Conservation (phyloP, 2,888 invertebrate species). For the Dolichopus griseipennis region DNA sequence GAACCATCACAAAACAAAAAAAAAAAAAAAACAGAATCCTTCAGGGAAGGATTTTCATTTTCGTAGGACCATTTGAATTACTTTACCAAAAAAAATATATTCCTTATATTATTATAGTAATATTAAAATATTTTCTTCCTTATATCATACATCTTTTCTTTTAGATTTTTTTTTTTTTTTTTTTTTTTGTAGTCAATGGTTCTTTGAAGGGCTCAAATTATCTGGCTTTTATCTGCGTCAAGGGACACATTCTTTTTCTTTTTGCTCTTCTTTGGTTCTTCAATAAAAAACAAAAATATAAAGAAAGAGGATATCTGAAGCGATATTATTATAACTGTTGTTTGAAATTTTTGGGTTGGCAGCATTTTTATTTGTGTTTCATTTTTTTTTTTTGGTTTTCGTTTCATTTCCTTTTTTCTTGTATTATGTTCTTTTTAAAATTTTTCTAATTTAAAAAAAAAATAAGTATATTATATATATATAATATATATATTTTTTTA, state of each 20-base stretch:
- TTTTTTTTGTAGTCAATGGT: background rate
- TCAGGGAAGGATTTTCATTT: background rate
- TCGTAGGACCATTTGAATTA: background rate
- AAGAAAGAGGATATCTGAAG: background rate
- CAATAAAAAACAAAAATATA: background rate
- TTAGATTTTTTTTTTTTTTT: background rate
- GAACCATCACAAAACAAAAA: too few relatives aligned
- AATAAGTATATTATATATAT: too few relatives aligned
- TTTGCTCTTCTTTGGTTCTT: background rate
- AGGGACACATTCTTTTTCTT: slow-evolving; percentile 5
- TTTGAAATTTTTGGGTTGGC: background rate
- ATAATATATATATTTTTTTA: too few relatives aligned
- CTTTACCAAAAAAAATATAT: background rate
- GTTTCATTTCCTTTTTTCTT: too few relatives aligned
- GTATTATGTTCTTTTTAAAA: too few relatives aligned
- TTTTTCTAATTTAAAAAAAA: too few relatives aligned
- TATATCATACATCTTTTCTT: background rate
- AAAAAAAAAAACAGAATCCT: background rate
- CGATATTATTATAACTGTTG: background rate
- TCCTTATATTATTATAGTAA: background rate
- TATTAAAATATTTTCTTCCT: background rate
- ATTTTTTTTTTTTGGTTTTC: too few relatives aligned
- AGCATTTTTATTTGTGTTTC: background rate
- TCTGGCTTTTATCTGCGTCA: slow-evolving; percentile 2
- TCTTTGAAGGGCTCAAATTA: slow-evolving; percentile 7